Base-by-base conservation (phyloP, 1,140 invertebrate species). In the Cecropterus lyciades region DNA sequence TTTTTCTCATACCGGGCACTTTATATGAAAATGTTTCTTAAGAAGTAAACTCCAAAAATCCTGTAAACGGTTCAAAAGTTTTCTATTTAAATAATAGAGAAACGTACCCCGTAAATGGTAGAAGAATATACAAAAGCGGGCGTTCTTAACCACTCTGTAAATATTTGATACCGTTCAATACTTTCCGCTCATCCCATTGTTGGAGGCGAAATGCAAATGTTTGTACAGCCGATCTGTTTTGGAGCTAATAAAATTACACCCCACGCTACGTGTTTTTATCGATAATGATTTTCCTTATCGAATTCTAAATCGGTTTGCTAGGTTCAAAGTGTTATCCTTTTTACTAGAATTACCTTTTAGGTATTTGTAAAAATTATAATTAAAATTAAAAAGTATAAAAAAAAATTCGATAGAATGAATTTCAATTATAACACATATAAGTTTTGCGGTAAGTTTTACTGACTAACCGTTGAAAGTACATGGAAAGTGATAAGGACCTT, bases 121-220 rank as follows among this genome's bases (percentile, higher is more conserved):
- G 33, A 37, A 37, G 10, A 55, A 15, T 40, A n/a, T 55, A 40
- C 30, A 17, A 49, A 20, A n/a, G 24, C 14, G 30, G 33, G 11
- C 24, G 17, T 49, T 60, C 57, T 60, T 60, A 60, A 60, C 45
- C 57, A 45, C 57, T 49, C 16, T 3, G 57, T 60, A 60, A 60
- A 60, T 49, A 60, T 60, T 60, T 60, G 57, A 37, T 60, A 48
- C 16, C 57, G 57, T 48, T 60, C 57, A 48, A 49, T 60, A 48
- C 15, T 48, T 37, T 60, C 45, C 46, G 43, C 20, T 60, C 15
- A 46, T 48, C 27, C 45, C 45, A 49, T 60, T 60, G 57, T 60
- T 37, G 27, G 57, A 17, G 15, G 45, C 15, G 15, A 60, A 60
- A 49, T 37, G 43, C 57, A 62, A 62, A 62, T 62, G 46, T 62